Evolutionary conservation across 2,888 invertebrate genomes (phyloP).

Genomic region (Cephus runcator): DNA sequence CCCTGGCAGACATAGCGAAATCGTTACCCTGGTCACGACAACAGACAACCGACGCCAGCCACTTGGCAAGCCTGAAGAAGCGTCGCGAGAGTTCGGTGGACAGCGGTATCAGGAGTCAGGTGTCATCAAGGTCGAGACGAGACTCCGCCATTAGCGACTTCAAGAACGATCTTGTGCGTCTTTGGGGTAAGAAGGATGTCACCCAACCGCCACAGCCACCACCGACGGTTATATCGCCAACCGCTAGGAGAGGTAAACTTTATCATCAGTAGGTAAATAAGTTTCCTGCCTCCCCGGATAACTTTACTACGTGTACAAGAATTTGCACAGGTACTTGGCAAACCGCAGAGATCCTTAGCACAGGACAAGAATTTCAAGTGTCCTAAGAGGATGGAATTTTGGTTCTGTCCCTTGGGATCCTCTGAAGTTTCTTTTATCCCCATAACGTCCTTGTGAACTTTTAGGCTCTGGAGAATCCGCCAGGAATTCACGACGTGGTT

Average conservation of each 20-base stretch:
- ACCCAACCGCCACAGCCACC: slow-evolving; percentile 48
- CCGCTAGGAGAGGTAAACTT: slow-evolving; percentile 55
- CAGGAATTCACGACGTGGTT: slow-evolving; percentile 71
- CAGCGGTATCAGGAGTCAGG: slow-evolving; percentile 78
- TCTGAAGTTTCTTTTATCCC: not conserved
- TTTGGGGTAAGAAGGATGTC: slow-evolving; percentile 68
- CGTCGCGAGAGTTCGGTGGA: slow-evolving; percentile 90
- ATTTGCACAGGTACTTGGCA: not conserved
- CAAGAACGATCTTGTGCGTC: slow-evolving; percentile 76
- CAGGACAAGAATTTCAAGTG: not conserved
- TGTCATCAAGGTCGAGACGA: slow-evolving; percentile 77
- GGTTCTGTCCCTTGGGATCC: not conserved
- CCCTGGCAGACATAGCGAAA: slow-evolving; percentile 87
- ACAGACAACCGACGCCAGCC: slow-evolving; percentile 68
- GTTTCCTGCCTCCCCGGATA: not conserved
- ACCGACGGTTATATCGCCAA: slow-evolving; percentile 59
- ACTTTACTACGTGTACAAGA: not conserved
- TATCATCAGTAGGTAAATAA: not conserved
- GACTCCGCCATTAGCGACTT: slow-evolving; percentile 79
- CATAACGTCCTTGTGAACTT: not conserved
- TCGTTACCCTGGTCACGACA: slow-evolving; percentile 85
- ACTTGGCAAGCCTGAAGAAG: slow-evolving; percentile 70
- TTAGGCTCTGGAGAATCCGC: slow-evolving; percentile 72
- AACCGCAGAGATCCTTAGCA: not conserved
- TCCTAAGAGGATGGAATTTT: not conserved